These are phyloP conservation scores for Tetragonula carbonaria DNA, from an alignment of 2,888 invertebrate genomes.

Conservation along the genomic window DNA sequence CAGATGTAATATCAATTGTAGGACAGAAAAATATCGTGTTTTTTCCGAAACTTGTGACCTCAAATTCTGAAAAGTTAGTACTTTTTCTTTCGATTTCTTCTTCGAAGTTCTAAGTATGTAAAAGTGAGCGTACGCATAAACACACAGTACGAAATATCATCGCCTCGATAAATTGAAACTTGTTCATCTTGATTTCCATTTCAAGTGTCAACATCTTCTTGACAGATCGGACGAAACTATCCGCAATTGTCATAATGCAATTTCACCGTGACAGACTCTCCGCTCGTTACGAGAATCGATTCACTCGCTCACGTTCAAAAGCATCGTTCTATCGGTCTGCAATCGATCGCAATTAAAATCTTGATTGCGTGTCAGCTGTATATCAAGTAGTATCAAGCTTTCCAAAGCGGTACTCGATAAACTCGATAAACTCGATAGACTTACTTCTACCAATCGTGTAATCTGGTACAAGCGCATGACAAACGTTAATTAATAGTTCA, in stretches of 20 bases:
- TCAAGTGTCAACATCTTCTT: no score
- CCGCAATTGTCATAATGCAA: slow-evolving; percentile 40
- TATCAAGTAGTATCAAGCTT: neutral
- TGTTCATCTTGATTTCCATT: neutral
- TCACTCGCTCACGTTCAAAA: slow-evolving; percentile 7
- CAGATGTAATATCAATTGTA: no score
- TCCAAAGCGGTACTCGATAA: neutral
- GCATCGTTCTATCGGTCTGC: neutral
- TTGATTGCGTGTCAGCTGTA: neutral
- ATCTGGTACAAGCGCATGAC: neutral
- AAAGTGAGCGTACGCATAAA: neutral
- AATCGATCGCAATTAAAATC: neutral
- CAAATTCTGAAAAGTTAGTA: neutral
- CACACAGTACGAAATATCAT: neutral
- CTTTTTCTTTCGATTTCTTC: neutral
- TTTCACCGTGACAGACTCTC: slow-evolving; percentile 35
- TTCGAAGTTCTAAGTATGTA: no score
- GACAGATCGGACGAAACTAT: slow-evolving; percentile 19
- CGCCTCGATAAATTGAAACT: neutral
- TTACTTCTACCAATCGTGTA: no score
- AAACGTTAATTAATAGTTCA: no score
- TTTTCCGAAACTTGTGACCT: no score
- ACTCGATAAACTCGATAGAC: no score
- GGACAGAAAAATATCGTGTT: no score
- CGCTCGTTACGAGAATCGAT: slow-evolving; percentile 27